Base-by-base conservation (phyloP, 2,797 vertebrate genomes). In the Psittacula echo region DNA sequence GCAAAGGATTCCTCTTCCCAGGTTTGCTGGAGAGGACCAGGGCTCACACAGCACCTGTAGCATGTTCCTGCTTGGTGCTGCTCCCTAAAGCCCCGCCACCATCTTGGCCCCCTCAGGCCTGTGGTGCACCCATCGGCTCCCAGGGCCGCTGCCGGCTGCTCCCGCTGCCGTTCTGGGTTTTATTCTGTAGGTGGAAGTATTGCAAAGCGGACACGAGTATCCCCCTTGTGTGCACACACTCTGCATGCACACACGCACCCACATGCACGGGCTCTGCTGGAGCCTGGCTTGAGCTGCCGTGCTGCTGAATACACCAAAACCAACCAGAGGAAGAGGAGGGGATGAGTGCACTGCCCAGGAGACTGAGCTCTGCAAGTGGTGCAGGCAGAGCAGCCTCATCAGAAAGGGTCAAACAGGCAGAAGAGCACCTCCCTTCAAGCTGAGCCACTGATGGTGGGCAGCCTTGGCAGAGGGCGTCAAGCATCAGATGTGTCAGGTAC, bases 131-230 rank as follows among this genome's bases (percentile, higher is more conserved):
- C 42, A 1, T 8, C 4, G 1, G 44, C 39, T 76, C 11, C 66
- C 41, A 3, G 60, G 26, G 78, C 67, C 0, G 15, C 56, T 24
- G 48, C 30, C 1, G 23, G 20, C 67, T 2, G 65, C 70, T 60
- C 34, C 73, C 5, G 45, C 72, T 94, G 95, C 90, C 47, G 16
- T 94, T 81, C 93, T 66, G 70, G 34, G 15, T 10, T 64, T 62
- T 11, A 4, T 70, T 64, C 95, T 84, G 74, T 89, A 95, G 95
- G 91, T 91, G 95, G 94, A 90, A 94, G 81, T 75, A 30, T 96
- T 96, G 93, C 53, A 41, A 78, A 93, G 79, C 75, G 2, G 47
- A 79, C 54, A 5, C 4, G 37, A 48, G 42, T 32, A 12, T 12
- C 45, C 44, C 44, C 47, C 8, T 27, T 9, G 65, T 5, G 5